Conservation (phyloP, 1,140 invertebrate species). For the Diorhabda sublineata region DNA sequence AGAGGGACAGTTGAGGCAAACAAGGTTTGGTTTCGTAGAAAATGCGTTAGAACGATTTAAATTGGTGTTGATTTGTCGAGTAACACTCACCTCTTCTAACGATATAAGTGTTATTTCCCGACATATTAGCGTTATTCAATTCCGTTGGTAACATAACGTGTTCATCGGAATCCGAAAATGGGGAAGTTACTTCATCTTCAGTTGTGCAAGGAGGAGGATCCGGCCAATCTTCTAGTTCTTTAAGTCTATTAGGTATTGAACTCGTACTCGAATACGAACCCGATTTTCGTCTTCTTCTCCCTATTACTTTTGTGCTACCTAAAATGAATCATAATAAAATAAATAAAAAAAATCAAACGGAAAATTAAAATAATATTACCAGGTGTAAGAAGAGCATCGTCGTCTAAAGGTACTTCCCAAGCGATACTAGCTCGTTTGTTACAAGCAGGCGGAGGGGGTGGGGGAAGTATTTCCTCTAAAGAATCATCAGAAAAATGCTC, state of each 20-base stretch:
- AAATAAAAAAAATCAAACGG: neutral
- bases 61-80: no score
- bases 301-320: conserved; percentile 63
- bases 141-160: conserved; percentile 49
- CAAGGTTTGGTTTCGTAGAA: no score
- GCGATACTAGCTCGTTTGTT: conserved; percentile 74
- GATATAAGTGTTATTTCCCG: conserved; percentile 66
- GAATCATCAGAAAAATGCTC: conserved; percentile 80
- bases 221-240: conserved; percentile 63
- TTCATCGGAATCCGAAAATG: conserved; percentile 62
- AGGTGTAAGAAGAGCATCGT: conserved; percentile 63
- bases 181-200: conserved; percentile 61
- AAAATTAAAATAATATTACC: conserved; percentile 41
- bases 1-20: no score
- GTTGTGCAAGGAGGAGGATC: conserved; percentile 62
- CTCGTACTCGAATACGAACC: conserved; percentile 57
- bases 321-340: neutral
- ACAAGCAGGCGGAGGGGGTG: conserved; percentile 51
- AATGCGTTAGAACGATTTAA: no score
- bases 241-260: conserved; percentile 56
- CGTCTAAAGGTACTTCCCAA: conserved; percentile 74
- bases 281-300: conserved; percentile 57
- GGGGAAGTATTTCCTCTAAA: conserved; percentile 67
- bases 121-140: conserved; percentile 52
- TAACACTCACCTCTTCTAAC: conserved; percentile 58